Evolutionary conservation across 2,888 invertebrate species (phyloP).

Genomic region (Cheilosia pagana): DNA sequence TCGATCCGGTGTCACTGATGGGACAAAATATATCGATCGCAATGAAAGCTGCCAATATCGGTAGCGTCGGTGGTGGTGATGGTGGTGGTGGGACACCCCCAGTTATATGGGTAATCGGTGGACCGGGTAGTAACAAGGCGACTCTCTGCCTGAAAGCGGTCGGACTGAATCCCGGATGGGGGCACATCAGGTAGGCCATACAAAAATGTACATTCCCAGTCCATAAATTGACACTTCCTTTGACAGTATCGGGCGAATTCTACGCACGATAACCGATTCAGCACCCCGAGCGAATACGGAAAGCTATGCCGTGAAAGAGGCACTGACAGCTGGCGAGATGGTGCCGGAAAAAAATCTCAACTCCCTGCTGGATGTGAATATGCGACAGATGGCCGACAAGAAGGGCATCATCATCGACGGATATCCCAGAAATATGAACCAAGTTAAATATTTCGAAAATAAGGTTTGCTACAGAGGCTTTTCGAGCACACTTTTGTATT

Average conservation of each 20-base stretch:
- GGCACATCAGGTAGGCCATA: slow-evolving; percentile 86
- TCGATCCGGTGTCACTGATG: slow-evolving; percentile 76
- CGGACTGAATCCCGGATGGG: slow-evolving; percentile 88
- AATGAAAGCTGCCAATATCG: slow-evolving; percentile 72
- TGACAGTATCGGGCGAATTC: slow-evolving; percentile 89
- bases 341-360: slow-evolving; percentile 91
- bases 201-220: neutral
- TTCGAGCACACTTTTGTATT: neutral
- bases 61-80: slow-evolving; percentile 36
- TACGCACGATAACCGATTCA: slow-evolving; percentile 89
- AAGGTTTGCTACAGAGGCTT: slow-evolving; percentile 86
- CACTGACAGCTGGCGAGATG: slow-evolving; percentile 91
- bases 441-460: slow-evolving; percentile 93
- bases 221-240: neutral
- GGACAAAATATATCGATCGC: slow-evolving; percentile 75
- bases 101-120: slow-evolving; percentile 89
- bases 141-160: slow-evolving; percentile 90
- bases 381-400: slow-evolving; percentile 86
- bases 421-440: slow-evolving; percentile 95
- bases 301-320: slow-evolving; percentile 87
- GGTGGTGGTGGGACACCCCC: slow-evolving; percentile 80
- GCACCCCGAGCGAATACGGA: slow-evolving; percentile 86
- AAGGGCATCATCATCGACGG: slow-evolving; percentile 96
- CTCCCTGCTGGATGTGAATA: slow-evolving; percentile 89
- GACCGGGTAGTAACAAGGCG: slow-evolving; percentile 96